phyloP scores from a whole-genome alignment of 2,797 vertebrate species.

The Hydrocynus forskahlii region DNA sequence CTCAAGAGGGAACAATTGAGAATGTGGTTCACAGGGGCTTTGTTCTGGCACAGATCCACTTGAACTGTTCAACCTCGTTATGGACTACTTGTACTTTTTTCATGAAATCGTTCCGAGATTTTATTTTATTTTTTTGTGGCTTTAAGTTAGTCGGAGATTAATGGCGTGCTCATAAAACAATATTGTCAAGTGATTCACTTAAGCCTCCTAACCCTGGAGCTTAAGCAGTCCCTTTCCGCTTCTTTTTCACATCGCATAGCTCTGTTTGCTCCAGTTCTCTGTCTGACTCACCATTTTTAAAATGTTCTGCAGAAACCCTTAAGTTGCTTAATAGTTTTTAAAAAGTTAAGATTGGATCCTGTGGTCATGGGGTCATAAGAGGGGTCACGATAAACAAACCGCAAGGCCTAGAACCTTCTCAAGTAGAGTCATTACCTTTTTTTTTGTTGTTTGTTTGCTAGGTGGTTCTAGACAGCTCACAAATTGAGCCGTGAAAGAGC shows the following conservation, averaged over 20 bases:
- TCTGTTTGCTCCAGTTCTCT: background rate
- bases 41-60: constrained; percentile 20
- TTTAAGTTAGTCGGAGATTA: constrained; percentile 5
- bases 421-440: background rate
- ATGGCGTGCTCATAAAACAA: background rate
- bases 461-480: background rate
- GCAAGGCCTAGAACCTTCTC: background rate
- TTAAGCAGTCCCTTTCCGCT: background rate
- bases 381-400: background rate
- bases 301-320: background rate
- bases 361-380: background rate
- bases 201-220: constrained; percentile 11
- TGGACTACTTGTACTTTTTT: constrained; percentile 2
- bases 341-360: constrained; percentile 4
- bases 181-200: background rate
- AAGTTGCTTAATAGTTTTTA: background rate
- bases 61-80: constrained; percentile 32
- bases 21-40: constrained; percentile 13
- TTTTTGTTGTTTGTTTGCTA: background rate
- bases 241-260: background rate
- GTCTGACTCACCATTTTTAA: background rate
- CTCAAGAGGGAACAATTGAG: constrained; percentile 5
- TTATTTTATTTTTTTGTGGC: constrained; percentile 8
- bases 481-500: background rate
- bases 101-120: background rate